phyloP scores from a whole-genome alignment of 2,888 invertebrate species.

The Bombylius major region DNA sequence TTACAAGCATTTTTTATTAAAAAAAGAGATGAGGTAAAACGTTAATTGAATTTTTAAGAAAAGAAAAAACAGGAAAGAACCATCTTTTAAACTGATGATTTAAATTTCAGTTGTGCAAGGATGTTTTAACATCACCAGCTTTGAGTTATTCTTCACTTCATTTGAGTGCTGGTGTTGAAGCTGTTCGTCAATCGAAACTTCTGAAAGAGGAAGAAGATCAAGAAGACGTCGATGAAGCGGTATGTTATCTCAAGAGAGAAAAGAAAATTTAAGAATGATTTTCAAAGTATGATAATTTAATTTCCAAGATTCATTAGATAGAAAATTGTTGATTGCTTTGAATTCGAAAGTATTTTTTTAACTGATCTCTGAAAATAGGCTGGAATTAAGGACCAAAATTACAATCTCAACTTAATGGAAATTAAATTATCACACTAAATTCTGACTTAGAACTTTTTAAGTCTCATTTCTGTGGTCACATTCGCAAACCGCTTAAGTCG shows the following conservation, averaged over 20 bases:
- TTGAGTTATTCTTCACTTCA: slow-evolving; percentile 66
- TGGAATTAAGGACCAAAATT: no score
- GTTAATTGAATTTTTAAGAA: no score
- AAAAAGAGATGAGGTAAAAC: slow-evolving; percentile 46
- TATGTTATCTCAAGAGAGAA: neutral
- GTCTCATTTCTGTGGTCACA: no score
- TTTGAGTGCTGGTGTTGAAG: slow-evolving; percentile 60
- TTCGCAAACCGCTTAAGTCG: no score
- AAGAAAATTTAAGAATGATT: neutral
- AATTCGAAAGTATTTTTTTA: no score
- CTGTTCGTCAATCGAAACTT: slow-evolving; percentile 60
- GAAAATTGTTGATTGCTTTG: no score
- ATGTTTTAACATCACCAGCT: slow-evolving; percentile 76
- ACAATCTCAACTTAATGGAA: no score
- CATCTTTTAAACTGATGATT: neutral
- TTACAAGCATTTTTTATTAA: slow-evolving; percentile 83
- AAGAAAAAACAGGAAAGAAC: no score
- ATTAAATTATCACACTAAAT: no score
- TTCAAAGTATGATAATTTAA: neutral
- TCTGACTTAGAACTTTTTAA: no score
- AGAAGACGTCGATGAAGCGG: slow-evolving; percentile 47
- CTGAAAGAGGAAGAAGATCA: slow-evolving; percentile 68
- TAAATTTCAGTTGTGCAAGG: slow-evolving; percentile 53
- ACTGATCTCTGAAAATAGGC: no score
- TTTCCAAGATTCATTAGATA: no score